A percentile compares a stretch with the other conserved stretches of the same genome.
These are phyloP conservation scores for Seriola dumerili DNA, from an alignment of 2,113 vertebrate species.

Conservation along the genomic window DNA sequence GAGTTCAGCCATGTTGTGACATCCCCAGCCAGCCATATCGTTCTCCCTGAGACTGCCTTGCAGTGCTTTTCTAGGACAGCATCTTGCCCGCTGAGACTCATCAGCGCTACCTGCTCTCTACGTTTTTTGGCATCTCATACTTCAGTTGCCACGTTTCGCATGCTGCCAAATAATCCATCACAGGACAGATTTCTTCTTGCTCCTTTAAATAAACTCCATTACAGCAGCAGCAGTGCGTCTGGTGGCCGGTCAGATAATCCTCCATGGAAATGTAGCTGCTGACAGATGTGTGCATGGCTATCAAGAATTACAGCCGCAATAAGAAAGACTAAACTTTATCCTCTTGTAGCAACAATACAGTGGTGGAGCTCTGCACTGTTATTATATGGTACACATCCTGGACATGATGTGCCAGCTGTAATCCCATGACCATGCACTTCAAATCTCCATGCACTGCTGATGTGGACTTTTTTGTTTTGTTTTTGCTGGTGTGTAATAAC, in stretches of 20 bases:
- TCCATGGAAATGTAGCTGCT: slow-evolving; percentile 55
- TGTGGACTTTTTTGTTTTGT: slow-evolving; percentile 28
- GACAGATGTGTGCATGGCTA: slow-evolving; percentile 71
- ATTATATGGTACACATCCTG: slow-evolving; percentile 51
- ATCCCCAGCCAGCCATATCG: slow-evolving; percentile 33
- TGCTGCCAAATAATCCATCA: slow-evolving; percentile 58
- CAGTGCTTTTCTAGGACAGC: slow-evolving; percentile 69
- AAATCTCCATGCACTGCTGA: slow-evolving; percentile 29
- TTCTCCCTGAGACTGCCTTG: slow-evolving; percentile 44
- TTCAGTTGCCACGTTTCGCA: slow-evolving; percentile 60
- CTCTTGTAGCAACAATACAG: slow-evolving; percentile 57
- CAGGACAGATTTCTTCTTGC: slow-evolving; percentile 33
- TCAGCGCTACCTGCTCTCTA: slow-evolving; percentile 33
- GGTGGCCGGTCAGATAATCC: slow-evolving; percentile 59
- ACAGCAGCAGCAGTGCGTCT: slow-evolving; percentile 17
- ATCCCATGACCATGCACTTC: slow-evolving; percentile 34
- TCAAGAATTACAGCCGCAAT: slow-evolving; percentile 67
- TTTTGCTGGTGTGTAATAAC: neutral
- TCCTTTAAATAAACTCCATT: slow-evolving; percentile 53
- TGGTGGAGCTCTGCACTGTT: slow-evolving; percentile 34
- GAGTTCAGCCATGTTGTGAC: slow-evolving; percentile 27
- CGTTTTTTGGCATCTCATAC: slow-evolving; percentile 67
- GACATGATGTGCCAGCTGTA: slow-evolving; percentile 35
- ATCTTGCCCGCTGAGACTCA: slow-evolving; percentile 58
- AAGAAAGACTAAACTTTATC: slow-evolving; percentile 71